These are phyloP conservation scores for Anabacerthia variegaticeps DNA, from an alignment of 2,797 vertebrate genomes.

Conservation along the genomic window DNA sequence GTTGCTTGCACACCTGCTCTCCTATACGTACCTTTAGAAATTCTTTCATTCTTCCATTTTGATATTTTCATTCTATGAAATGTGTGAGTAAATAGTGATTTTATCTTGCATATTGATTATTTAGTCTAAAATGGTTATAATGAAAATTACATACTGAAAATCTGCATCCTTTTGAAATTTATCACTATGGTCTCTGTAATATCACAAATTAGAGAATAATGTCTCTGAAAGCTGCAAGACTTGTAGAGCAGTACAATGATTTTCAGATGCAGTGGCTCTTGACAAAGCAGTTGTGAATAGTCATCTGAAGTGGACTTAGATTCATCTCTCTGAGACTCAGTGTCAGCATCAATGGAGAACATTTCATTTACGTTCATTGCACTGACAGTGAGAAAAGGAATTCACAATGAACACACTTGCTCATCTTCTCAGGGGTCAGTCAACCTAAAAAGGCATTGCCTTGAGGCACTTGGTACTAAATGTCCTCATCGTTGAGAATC, in stretches of 20 bases:
- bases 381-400: neutral
- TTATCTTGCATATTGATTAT: neutral
- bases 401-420: neutral
- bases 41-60: neutral
- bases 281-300: neutral
- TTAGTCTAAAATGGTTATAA: neutral
- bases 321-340: neutral
- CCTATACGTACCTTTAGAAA: neutral
- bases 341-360: neutral
- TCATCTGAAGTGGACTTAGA: neutral
- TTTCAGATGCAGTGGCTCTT: neutral
- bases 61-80: neutral
- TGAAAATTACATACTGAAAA: neutral
- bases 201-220: neutral
- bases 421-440: neutral
- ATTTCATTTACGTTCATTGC: neutral
- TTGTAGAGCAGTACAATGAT: neutral
- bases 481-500: neutral
- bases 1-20: neutral
- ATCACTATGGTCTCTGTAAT: neutral
- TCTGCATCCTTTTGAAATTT: neutral
- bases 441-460: neutral
- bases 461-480: neutral
- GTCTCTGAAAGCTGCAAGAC: neutral
- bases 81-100: neutral